Percentiles rank a stretch among this genome's conserved stretches.
Conservation (phyloP, 2,113 vertebrate genomes). For the Austrofundulus limnaeus region DNA sequence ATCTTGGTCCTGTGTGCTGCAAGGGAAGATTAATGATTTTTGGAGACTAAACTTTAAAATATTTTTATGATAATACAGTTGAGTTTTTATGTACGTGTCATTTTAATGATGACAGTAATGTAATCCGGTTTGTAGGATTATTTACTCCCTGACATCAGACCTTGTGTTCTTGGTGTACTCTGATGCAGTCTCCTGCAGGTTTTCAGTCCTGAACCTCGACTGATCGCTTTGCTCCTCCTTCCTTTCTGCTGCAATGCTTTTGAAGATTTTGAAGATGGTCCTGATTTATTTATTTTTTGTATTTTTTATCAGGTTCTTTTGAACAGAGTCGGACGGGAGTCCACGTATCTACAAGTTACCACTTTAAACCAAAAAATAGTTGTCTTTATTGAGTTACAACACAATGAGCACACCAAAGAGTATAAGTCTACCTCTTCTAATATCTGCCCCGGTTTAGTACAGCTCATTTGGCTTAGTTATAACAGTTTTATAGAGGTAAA, state of each 20-base stretch:
- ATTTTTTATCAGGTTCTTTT: slow-evolving; percentile 26
- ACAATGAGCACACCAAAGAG: slow-evolving; percentile 4
- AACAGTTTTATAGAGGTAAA: neutral
- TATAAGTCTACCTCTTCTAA: neutral
- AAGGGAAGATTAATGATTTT: neutral
- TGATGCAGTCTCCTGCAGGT: neutral
- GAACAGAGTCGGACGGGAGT: neutral
- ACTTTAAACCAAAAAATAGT: slow-evolving; percentile 1
- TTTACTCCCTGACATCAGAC: neutral
- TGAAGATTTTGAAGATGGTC: slow-evolving; percentile 6
- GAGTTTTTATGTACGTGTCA: neutral
- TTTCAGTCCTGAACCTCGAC: neutral
- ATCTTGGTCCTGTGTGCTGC: too few species aligned
- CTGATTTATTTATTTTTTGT: slow-evolving; percentile 8
- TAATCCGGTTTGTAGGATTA: neutral
- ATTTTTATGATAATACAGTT: neutral
- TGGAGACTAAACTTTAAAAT: neutral
- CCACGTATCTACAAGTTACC: neutral
- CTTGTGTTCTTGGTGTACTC: neutral
- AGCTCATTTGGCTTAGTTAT: neutral
- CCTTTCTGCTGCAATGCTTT: neutral
- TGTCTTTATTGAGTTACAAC: slow-evolving; percentile 1
- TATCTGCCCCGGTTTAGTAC: neutral
- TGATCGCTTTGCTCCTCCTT: neutral
- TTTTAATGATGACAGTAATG: neutral